Base-by-base conservation (phyloP, 2,113 vertebrate species). In the Camelus bactrianus region DNA sequence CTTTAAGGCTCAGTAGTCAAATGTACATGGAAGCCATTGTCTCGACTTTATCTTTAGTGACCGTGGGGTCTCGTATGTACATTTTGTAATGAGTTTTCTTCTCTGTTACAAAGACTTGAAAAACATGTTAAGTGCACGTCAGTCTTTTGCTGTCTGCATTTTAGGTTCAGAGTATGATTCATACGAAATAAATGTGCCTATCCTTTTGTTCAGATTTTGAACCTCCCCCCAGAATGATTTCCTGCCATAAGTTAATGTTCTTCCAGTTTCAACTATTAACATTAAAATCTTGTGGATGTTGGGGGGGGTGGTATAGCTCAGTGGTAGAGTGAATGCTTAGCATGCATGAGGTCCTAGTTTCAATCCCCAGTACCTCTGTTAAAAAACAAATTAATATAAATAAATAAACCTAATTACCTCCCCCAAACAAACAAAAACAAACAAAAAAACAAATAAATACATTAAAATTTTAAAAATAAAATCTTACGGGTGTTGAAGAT, bases 161-260 rank as follows among this genome's bases (percentile, higher is more conserved):
- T 87, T 95, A 95, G n/a, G 91, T 84, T 90, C 52, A 87, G 30
- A 73, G 32, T 88, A 72, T 94, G 85, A 92, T 38, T 93, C 14
- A 7, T 65, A 28, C 87, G 80, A 95, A 95, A 96, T 97, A 92
- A 96, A 96, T 90, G 48, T 97, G 84, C 94, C 95, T 93, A 8
- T 90, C 65, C 35, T 88, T 72, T 92, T 26, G 56, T 91, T 97
- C 65, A 35, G 15, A 79, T 93, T 95, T 97, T 97, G 62, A 92
- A 75, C 58, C 54, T 42, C n/a, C 54, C 54, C 54, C 35, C 24
- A 56, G 52, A 26, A 79, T 79, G 52, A 79, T 79, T 95, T 92
- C 28, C 91, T 92, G 85, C 91, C 30, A 65, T 67, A 96, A 93
- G 24, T 83, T 72, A 92, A 56, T 94, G 54, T 91, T 62, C 48